These are phyloP conservation scores for Mormyrus iriodes DNA, from an alignment of 2,113 vertebrate genomes.

Conservation along the genomic window DNA sequence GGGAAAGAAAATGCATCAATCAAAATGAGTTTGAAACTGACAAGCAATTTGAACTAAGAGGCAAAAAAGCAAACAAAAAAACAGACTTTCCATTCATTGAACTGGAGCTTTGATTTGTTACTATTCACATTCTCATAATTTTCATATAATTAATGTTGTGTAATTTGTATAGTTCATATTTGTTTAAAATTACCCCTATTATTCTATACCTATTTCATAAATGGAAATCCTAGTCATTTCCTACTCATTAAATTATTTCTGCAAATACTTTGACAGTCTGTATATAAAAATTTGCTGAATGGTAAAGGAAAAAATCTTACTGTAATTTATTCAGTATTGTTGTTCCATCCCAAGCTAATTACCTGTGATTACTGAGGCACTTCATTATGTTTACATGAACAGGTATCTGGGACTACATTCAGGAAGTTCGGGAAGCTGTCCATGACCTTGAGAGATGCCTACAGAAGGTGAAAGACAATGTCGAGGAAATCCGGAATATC, in stretches of 20 bases:
- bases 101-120: background rate
- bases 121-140: background rate
- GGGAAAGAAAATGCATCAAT: background rate
- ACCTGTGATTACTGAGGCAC: constrained; percentile 1
- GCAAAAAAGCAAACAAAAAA: background rate
- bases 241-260: background rate
- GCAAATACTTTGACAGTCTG: background rate
- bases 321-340: background rate
- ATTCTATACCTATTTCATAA: background rate
- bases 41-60: background rate
- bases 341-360: background rate
- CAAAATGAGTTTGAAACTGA: background rate
- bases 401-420: constrained; percentile 78
- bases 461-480: constrained; percentile 74
- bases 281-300: background rate
- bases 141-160: background rate
- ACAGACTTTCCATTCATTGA: background rate
- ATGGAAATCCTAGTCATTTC: background rate
- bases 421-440: constrained; percentile 55
- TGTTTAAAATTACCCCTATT: background rate
- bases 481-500: constrained; percentile 71
- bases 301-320: background rate
- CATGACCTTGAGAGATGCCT: constrained; percentile 71
- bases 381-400: background rate
- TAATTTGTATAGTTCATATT: background rate